Conservation (phyloP, 2,888 invertebrate species). For the Cepaea hortensis region DNA sequence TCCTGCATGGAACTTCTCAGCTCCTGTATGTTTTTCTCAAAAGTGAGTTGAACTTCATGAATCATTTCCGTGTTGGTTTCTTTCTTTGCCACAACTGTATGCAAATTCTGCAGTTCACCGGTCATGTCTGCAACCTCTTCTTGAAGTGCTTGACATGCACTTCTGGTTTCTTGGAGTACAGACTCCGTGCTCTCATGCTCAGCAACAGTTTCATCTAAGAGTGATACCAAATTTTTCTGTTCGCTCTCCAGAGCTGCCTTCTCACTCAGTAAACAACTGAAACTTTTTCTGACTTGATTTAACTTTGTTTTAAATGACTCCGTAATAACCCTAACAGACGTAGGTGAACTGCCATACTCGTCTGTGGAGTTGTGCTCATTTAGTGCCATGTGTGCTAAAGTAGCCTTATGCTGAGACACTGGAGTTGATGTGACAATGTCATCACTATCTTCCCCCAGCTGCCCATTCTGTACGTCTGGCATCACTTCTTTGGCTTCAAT, state of each 20-base stretch:
- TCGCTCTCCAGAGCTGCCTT: conserved; percentile 49
- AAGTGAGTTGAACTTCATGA: conserved; percentile 44
- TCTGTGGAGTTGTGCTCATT: not conserved
- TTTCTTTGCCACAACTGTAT: conserved; percentile 42
- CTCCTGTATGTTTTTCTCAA: conserved; percentile 45
- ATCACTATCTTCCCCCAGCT: conserved; percentile 9
- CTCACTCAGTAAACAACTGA: conserved; percentile 43
- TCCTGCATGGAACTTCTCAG: conserved; percentile 36
- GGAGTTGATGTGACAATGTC: conserved; percentile 32
- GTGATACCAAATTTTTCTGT: conserved; percentile 42
- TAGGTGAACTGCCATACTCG: not conserved
- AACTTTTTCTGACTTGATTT: conserved; percentile 4
- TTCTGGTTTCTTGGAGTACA: conserved; percentile 42
- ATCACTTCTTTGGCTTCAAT: not conserved
- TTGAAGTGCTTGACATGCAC: conserved; percentile 42
- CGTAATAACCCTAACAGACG: not conserved
- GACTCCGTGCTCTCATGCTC: conserved; percentile 44
- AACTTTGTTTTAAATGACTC: conserved; percentile 26
- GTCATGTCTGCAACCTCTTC: conserved; percentile 47
- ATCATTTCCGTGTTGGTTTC: conserved; percentile 44
- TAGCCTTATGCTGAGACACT: not conserved
- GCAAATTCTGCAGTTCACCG: conserved; percentile 43
- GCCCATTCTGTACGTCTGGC: not conserved
- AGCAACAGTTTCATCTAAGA: conserved; percentile 46
- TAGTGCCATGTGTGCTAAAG: too few species aligned